phyloP scores from a whole-genome alignment of 1,140 invertebrate species.

The Adelges cooleyi region DNA sequence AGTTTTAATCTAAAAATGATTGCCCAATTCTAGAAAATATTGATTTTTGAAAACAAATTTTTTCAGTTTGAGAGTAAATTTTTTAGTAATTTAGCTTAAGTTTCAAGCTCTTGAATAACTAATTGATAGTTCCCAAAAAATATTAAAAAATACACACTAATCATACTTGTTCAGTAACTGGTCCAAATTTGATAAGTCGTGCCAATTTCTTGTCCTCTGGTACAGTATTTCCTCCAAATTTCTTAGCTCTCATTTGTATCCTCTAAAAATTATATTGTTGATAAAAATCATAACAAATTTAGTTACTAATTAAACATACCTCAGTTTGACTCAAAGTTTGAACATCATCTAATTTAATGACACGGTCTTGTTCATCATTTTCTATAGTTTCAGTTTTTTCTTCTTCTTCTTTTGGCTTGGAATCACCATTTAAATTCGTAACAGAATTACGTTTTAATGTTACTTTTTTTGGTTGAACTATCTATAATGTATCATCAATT shows the following conservation, averaged over 20 bases:
- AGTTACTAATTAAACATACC: not conserved
- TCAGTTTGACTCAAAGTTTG: slow-evolving; percentile 4
- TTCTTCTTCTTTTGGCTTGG: slow-evolving; percentile 1
- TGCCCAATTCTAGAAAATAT: no score
- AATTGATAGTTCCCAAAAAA: no score
- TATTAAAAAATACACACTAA: not conserved
- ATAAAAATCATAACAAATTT: not conserved
- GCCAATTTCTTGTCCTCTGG: slow-evolving; percentile 10
- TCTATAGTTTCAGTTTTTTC: not conserved
- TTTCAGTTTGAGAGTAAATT: no score
- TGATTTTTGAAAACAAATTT: no score
- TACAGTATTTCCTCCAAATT: not conserved
- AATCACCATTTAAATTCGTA: slow-evolving; percentile 7
- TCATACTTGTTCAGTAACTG: slow-evolving; percentile 22
- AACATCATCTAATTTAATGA: slow-evolving; percentile 19
- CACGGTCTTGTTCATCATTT: not conserved
- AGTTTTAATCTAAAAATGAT: no score
- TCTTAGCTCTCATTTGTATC: slow-evolving; percentile 14
- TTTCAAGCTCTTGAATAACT: no score
- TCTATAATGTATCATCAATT: no score
- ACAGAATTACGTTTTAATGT: slow-evolving; percentile 15
- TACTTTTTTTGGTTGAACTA: slow-evolving; percentile 12
- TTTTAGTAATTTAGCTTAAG: no score
- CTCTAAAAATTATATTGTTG: not conserved
- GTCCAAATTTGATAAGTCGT: slow-evolving; percentile 18